A percentile compares a stretch with the other conserved stretches of the same genome.
Evolutionary conservation across 2,797 vertebrate genomes (phyloP).

Genomic region (Brotula barbata): DNA sequence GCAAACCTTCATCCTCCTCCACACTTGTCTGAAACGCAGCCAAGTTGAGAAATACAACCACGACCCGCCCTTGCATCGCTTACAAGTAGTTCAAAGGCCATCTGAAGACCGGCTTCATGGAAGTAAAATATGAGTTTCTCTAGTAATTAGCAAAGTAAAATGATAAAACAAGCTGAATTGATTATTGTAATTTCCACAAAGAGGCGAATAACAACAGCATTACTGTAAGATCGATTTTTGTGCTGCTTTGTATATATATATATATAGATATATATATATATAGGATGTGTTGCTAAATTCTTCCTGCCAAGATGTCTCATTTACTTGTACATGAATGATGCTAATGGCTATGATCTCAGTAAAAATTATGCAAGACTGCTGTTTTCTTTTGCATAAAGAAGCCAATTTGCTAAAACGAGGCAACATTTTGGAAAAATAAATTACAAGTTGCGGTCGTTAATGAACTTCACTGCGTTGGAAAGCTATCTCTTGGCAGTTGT

Average conservation of each 20-base stretch:
- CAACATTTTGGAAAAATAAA: constrained; percentile 1
- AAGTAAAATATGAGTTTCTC: constrained; percentile 6
- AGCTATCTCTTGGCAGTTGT: constrained; percentile 1
- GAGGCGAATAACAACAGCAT: background rate
- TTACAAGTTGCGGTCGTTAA: background rate
- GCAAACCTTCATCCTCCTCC: constrained; percentile 69
- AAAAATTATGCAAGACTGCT: constrained; percentile 8
- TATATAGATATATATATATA: too few species aligned
- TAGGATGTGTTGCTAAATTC: constrained; percentile 19
- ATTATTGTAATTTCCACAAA: constrained; percentile 19
- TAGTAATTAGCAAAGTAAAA: constrained; percentile 21
- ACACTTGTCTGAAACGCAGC: constrained; percentile 64
- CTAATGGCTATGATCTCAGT: background rate
- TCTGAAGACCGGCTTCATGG: constrained; percentile 17
- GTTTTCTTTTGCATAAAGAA: background rate
- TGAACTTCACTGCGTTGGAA: background rate
- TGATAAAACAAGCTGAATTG: constrained; percentile 23
- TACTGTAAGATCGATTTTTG: too few species aligned
- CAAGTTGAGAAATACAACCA: constrained; percentile 53
- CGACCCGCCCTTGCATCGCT: constrained; percentile 37
- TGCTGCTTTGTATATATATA: too few species aligned
- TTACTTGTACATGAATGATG: constrained; percentile 19
- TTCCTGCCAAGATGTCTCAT: constrained; percentile 4
- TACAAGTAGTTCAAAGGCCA: constrained; percentile 44
- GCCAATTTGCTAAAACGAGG: constrained; percentile 7